Base-by-base conservation (phyloP, 1,140 invertebrate species). In the Drosophila kanapiae region DNA sequence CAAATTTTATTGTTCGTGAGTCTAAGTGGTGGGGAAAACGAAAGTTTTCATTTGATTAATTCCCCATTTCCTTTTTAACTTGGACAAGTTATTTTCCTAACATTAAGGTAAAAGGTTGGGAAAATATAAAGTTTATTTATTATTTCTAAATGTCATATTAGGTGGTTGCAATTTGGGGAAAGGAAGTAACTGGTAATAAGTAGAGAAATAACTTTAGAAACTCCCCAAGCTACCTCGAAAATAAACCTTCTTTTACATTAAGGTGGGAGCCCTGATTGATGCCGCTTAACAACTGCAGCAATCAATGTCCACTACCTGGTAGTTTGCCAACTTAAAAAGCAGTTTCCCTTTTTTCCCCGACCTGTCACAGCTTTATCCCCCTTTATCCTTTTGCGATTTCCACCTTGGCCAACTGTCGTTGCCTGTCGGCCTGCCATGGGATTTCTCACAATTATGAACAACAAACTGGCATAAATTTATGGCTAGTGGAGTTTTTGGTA, bases 401-500 rank as follows among this genome's bases (percentile, higher is more conserved):
- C 33, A 16, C 31, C 54, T 60, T 63, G 57, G 54, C 79, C 56
- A 82, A 64, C 49, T 64, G 78, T 69, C 74, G 60, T n/a, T 33
- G 49, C 37, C 49, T 65, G 35, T 37, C 35, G 14, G 43, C 29
- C 35, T 67, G 65, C 64, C 65, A 57, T 65, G 40, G 48, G 59
- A 65, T 77, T 80, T 88, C 75, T 63, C 71, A 84, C 87, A 87
- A 83, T 87, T 87, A 69, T 74, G 56, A 77, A 65, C 67, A 43
- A 80, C 80, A 69, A 65, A 51, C 45, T 49, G 49, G 75, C 61
- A 75, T 47, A 71, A 69, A 78, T 78, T 78, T 78, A 78, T 80
- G 77, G 57, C 67, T 40, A 42, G 49, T 14, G 38, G 47, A 47
- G 37, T 59, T 59, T 70, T 70, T 57, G 81, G 61, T 54, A 77